Evolutionary conservation across 2,113 vertebrate genomes (phyloP), one percentile per base, ranked within the genome.

Genomic region (Origma solitaria): DNA sequence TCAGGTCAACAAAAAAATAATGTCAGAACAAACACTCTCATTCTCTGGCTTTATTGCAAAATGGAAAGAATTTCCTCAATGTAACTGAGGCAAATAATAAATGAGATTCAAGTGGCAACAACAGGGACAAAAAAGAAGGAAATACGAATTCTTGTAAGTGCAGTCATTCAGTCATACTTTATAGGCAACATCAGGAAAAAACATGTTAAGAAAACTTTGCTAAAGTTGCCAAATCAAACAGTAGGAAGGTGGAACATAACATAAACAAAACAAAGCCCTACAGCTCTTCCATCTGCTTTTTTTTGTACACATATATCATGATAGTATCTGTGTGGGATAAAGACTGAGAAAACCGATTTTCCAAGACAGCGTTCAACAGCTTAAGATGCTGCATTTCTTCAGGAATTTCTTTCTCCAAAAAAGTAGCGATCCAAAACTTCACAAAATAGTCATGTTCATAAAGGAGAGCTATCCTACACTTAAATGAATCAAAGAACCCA

Each of bases 121-220:
- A 69, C 21, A 69, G 33, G 72, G 79, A 16, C n/a, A 62, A 70
- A 51, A 53, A 15, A 28, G 15, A 54, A 37, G 21, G 6, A 76
- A 92, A 78, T 22, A 68, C 2, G 56, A 24, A 15, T 53, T 92
- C 84, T 94, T 57, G 0, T 23, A 77, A 58, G 45, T 24, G 14
- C 14, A 62, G 12, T 20, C 11, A 35, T 44, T 42, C 54, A 71
- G 11, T 50, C 15, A 31, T 28, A 35, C 4, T 13, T 50, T 77
- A 49, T 8, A 49, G 15, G 15, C 7, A 95, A 61, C 22, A 94
- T 76, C 24, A 88, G 68, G 71, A 69, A 82, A 92, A 94, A 83
- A 10, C 10, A 50, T 3, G 2, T n/a, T 72, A 90, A 38, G 62
- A 82, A 88, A 90, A 66, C 21, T 53, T 88, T 6, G 38, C 10